Evolutionary conservation across 2,797 vertebrate species (phyloP), one percentile per base, ranked within the genome.

Genomic region (Peromyscus aztecus): DNA sequence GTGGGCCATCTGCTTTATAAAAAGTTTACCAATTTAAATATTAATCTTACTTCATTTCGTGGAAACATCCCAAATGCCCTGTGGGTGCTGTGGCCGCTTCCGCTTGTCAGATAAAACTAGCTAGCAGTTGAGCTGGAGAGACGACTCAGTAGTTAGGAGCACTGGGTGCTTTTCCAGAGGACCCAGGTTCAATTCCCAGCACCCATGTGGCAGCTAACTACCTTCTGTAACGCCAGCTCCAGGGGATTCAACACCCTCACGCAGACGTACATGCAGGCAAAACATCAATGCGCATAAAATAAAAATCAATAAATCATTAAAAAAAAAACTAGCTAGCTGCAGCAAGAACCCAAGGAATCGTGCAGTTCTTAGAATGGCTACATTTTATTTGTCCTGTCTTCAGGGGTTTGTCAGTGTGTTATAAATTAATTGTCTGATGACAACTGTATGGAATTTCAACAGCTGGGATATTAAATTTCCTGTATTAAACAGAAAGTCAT

Each of bases 401-500:
- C 85, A 86, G 49, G 31, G 2, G 19, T 89, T 81, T 61, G 43
- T 57, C 83, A 90, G 3, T 65, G 31, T n/a, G 73, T 91, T 75
- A 84, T 55, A 69, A 85, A 65, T 86, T 73, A 57, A 89, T 46
- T 91, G 31, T 59, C 19, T 80, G 17, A n/a, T 95, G 49, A 84
- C 17, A 78, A 80, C 40, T 94, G 14, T 46, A 8, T 52, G 65
- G 27, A 19, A 87, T 46, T 97, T 92, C 69, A 80, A 71, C 23
- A 63, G 65, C 73, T 78, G 83, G 19, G 24, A 69, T 83, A 90
- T 23, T 52, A 40, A 90, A 8, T 23, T 52, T 94, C 23, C n/a
- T 78, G 2, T 52, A 75, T 90, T 96, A 94, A 95, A 84, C 19
- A 69, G 46, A 76, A 85, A 93, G 31, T 9, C 31, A 43, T 73